Evolutionary conservation across 2,888 invertebrate genomes (phyloP).

Genomic region (Frankliniella intonsa): DNA sequence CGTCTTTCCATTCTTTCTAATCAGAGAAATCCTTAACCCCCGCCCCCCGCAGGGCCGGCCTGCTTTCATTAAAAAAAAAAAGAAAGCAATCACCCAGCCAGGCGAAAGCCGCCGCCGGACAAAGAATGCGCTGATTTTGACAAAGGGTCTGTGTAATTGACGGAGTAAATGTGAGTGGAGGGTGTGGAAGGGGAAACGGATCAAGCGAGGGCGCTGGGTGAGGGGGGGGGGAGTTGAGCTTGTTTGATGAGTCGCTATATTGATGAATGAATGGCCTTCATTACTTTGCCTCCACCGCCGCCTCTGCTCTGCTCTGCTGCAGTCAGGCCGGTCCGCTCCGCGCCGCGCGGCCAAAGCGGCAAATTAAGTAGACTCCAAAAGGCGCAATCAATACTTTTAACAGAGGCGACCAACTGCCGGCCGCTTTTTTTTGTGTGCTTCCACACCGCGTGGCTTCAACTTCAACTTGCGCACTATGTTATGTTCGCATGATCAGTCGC

Average conservation of each 20-base stretch:
- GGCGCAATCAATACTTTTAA: slow-evolving; percentile 1
- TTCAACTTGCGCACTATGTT: too few relatives aligned
- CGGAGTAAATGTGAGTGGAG: slow-evolving; percentile 6
- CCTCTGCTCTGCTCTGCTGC: too few relatives aligned
- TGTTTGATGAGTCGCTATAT: slow-evolving; percentile 10
- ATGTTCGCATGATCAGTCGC: too few relatives aligned
- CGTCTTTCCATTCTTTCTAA: too few relatives aligned
- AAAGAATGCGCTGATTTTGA: neutral
- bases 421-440: too few relatives aligned
- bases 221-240: neutral
- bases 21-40: too few relatives aligned
- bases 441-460: too few relatives aligned
- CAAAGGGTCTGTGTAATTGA: slow-evolving; percentile 15
- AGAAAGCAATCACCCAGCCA: neutral
- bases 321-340: neutral
- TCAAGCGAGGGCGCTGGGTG: neutral
- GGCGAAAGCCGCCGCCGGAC: neutral
- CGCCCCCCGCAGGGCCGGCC: too few relatives aligned
- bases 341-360: neutral
- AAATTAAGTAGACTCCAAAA: neutral
- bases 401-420: too few relatives aligned
- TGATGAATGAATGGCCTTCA: slow-evolving; percentile 1
- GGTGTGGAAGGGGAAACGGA: neutral
- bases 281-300: neutral
- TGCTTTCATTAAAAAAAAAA: too few relatives aligned